phyloP scores from a whole-genome alignment of 2,797 vertebrate species.

The Manis pentadactyla region DNA sequence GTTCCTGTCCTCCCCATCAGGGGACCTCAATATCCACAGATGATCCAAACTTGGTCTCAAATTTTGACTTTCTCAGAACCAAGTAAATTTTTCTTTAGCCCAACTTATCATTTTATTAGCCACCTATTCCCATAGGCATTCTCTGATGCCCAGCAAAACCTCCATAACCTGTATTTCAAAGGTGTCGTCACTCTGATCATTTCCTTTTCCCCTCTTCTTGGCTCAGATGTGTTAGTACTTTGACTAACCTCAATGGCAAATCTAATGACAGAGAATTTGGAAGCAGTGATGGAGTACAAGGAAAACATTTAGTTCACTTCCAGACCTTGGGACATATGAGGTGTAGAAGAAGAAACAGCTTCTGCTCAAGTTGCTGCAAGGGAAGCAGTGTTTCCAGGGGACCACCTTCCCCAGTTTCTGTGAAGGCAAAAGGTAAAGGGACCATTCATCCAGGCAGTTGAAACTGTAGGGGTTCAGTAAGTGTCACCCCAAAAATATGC shows the following conservation, averaged over 20 bases:
- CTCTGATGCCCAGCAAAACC: background rate
- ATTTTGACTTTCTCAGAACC: background rate
- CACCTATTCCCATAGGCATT: background rate
- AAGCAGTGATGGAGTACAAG: background rate
- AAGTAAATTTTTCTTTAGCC: background rate
- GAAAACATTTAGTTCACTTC: background rate
- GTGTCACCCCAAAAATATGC: background rate
- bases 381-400: background rate
- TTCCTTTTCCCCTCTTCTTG: background rate
- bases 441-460: background rate
- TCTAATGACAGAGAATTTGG: background rate
- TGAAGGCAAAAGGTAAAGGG: background rate
- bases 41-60: background rate
- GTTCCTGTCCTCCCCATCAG: background rate
- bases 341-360: background rate
- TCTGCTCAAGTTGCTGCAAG: background rate
- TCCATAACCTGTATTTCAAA: background rate
- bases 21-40: background rate
- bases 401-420: background rate
- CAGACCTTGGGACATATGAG: background rate
- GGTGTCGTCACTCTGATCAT: background rate
- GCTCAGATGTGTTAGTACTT: background rate
- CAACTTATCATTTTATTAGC: background rate
- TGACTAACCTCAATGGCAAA: background rate
- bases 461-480: background rate